phyloP scores from a whole-genome alignment of 2,888 invertebrate genomes.

The Stenoptilia bipunctidactyla region DNA sequence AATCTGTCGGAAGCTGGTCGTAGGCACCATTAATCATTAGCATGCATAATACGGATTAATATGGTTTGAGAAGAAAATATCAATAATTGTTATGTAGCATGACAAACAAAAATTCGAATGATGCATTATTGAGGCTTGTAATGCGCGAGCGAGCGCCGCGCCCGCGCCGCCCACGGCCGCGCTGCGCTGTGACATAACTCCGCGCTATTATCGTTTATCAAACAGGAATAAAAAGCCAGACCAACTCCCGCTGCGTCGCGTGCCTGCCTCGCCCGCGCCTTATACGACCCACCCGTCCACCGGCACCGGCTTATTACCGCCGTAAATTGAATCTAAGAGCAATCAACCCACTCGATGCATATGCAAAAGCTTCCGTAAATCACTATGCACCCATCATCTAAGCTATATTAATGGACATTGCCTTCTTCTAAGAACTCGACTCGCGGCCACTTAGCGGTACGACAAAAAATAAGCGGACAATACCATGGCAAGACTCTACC shows the following conservation, averaged over 20 bases:
- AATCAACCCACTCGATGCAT: conserved; percentile 25
- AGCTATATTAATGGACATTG: conserved; percentile 17
- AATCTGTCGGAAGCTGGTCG: not conserved
- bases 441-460: conserved; percentile 29
- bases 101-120: conserved; percentile 57
- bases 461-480: conserved; percentile 21
- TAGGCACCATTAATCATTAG: not conserved
- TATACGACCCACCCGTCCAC: not conserved
- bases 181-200: conserved; percentile 46
- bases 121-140: conserved; percentile 41
- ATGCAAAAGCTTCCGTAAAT: conserved; percentile 44
- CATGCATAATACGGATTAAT: conserved; percentile 16
- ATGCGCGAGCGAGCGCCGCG: conserved; percentile 30
- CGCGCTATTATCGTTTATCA: conserved; percentile 57
- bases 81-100: conserved; percentile 49
- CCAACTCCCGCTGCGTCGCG: conserved; percentile 55
- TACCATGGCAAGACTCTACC: conserved; percentile 9
- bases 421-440: conserved; percentile 21
- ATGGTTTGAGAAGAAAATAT: conserved; percentile 23
- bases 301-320: conserved; percentile 33
- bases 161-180: conserved; percentile 26
- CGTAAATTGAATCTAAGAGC: conserved; percentile 43
- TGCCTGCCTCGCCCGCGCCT: conserved; percentile 24
- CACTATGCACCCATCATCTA: conserved; percentile 29
- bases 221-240: conserved; percentile 38